phyloP scores from a whole-genome alignment of 30 jellyfish, hydroid and myxozoan species.

The Hydractinia symbiolongicarpus region DNA sequence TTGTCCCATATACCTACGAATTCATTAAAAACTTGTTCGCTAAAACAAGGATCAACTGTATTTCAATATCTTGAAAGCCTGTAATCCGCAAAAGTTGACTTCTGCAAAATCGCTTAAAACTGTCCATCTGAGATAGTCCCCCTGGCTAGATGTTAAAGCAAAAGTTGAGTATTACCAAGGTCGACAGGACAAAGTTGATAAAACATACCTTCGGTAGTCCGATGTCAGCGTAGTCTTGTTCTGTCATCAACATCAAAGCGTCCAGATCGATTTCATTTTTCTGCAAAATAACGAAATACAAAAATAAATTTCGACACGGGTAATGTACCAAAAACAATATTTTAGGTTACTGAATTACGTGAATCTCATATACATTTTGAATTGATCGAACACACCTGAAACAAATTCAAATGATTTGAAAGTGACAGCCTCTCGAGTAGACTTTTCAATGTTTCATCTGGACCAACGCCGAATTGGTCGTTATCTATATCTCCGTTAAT shows the following conservation, averaged over 20 bases:
- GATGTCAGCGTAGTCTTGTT: constrained; percentile 94
- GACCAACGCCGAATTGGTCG: constrained; percentile 48
- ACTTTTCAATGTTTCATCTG: constrained; percentile 59
- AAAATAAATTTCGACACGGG: background rate
- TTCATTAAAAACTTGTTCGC: too few species aligned
- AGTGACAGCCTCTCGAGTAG: constrained; percentile 79
- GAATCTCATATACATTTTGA: background rate
- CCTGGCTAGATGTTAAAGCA: too few species aligned
- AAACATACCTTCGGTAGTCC: constrained; percentile 85
- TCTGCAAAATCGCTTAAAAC: too few species aligned
- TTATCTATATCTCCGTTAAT: constrained; percentile 9
- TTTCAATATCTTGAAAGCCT: too few species aligned
- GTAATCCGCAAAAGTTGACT: too few species aligned
- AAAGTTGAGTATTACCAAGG: too few species aligned
- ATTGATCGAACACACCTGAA: constrained; percentile 47
- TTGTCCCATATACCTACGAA: too few species aligned
- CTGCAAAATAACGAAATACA: constrained; percentile 29
- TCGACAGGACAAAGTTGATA: too few species aligned
- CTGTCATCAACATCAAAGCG: constrained; percentile 89
- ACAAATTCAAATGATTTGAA: constrained; percentile 54
- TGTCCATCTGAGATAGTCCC: too few species aligned
- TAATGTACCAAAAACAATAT: background rate
- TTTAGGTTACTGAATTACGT: background rate
- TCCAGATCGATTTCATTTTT: constrained; percentile 91
- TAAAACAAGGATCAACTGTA: too few species aligned